Percentiles rank a stretch among this genome's conserved stretches.
phyloP scores from a whole-genome alignment of 2,888 invertebrate genomes.

The Polia nebulosa region DNA sequence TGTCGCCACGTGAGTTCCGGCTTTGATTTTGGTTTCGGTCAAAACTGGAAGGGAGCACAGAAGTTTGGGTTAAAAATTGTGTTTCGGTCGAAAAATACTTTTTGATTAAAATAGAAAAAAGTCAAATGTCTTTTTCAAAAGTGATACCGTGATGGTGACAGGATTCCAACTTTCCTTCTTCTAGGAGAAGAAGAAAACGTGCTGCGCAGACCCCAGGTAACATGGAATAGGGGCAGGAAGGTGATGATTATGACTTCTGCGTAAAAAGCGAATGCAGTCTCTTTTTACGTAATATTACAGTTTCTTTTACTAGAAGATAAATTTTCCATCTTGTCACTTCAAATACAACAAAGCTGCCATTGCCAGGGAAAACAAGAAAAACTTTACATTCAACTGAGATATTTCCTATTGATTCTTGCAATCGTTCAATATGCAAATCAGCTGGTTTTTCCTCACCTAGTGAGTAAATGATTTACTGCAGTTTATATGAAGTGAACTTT shows the following conservation, averaged over 20 bases:
- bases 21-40: no score
- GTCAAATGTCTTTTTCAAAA: no score
- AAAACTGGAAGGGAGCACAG: no score
- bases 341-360: constrained; percentile 4
- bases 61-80: no score
- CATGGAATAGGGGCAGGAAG: background rate
- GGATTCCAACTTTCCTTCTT: no score
- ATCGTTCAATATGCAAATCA: constrained; percentile 54
- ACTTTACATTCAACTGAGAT: constrained; percentile 4
- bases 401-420: constrained; percentile 46
- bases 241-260: background rate
- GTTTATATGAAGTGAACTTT: constrained; percentile 19
- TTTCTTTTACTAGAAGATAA: no score
- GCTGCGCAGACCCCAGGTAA: background rate
- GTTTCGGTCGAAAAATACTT: no score
- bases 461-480: constrained; percentile 31
- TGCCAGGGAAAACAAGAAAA: constrained; percentile 23
- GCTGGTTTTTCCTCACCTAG: constrained; percentile 33
- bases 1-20: no score
- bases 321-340: constrained; percentile 8
- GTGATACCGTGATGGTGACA: background rate
- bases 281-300: no score
- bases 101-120: background rate
- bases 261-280: no score
- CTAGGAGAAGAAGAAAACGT: background rate